Conservation (phyloP, 1,140 invertebrate genomes). For the Brachionus calyciflorus region DNA sequence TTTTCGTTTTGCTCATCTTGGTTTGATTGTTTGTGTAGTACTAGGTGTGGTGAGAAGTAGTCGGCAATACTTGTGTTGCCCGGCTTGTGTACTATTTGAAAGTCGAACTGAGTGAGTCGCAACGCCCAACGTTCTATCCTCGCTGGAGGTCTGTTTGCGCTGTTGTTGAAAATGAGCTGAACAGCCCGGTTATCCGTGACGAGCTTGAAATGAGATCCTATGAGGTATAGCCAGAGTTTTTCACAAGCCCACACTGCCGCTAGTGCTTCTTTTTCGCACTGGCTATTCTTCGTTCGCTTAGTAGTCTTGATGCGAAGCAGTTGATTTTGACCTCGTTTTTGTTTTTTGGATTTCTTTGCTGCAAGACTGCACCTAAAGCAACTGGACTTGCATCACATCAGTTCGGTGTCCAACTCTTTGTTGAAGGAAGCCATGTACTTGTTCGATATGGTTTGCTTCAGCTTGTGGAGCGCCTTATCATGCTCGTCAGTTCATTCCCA, state of each 20-base stretch:
- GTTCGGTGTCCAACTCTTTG: background rate
- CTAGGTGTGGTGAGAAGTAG: background rate
- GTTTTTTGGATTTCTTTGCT: conserved; percentile 50
- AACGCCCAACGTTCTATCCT: background rate
- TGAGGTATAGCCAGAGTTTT: conserved; percentile 9
- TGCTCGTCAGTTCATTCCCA: conserved; percentile 49
- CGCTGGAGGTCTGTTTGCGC: background rate
- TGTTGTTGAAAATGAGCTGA: background rate
- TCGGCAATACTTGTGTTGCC: background rate
- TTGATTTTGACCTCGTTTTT: conserved; percentile 42
- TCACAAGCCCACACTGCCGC: background rate
- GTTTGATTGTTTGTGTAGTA: background rate
- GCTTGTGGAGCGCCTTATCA: conserved; percentile 23
- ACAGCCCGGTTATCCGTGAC: conserved; percentile 6
- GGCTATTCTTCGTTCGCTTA: background rate
- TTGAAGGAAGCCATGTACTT: background rate
- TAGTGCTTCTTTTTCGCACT: conserved; percentile 7
- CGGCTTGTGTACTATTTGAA: background rate
- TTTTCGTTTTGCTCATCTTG: background rate
- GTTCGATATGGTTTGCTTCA: background rate
- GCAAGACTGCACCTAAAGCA: conserved; percentile 61
- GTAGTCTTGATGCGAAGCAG: background rate
- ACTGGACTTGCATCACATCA: conserved; percentile 50
- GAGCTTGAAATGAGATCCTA: background rate
- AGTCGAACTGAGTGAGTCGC: background rate